Base-by-base conservation (phyloP, 1,140 invertebrate species). In the Aphelenchoides besseyi region DNA sequence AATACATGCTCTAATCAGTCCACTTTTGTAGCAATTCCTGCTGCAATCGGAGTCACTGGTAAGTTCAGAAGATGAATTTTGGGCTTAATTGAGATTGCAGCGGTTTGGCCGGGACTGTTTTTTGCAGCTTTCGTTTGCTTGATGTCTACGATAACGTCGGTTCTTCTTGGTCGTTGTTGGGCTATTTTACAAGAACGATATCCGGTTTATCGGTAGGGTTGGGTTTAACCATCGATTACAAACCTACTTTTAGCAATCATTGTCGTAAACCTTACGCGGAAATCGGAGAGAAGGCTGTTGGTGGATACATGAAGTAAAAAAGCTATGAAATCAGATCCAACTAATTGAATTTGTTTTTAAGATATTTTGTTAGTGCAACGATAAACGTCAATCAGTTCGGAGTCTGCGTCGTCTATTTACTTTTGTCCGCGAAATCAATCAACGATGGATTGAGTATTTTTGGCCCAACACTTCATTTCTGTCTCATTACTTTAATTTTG, bases 221-320 rank as follows among this genome's bases (percentile, higher is more conserved):
- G n/a, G n/a, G n/a, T 74, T 91, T n/a, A 88, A 90, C 79, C 88
- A 89, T 52, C 80, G 89, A 1, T 88, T 88, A 76, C 87, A 87
- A 0, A 86, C 90, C 70, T 88, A 89, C 81, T 82, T n/a, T n/a
- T n/a, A n/a, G 87, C 74, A 85, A 81, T 48, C 83, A 86, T 37
- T 87, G 77, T 89, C 82, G 90, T 63, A 88, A 90, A 78, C 90
- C 90, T 0, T 91, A 91, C 80, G 86, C 89, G 1, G 89, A 89
- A 9, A 91, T 91, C 63, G 90, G 88, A 1, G 83, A 88, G 9
- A 84, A 87, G 59, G 87, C 90, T 0, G 83, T 88, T 55, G 90
- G 90, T 23, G 87, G 84, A 71, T 86, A 83, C 68, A 89, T 88
- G 79, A 89, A 88, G 89, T 90, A 82, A n/a, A n/a, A n/a, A n/a